Conservation (phyloP, 2,888 invertebrate species). For the Steinernema carpocapsae region DNA sequence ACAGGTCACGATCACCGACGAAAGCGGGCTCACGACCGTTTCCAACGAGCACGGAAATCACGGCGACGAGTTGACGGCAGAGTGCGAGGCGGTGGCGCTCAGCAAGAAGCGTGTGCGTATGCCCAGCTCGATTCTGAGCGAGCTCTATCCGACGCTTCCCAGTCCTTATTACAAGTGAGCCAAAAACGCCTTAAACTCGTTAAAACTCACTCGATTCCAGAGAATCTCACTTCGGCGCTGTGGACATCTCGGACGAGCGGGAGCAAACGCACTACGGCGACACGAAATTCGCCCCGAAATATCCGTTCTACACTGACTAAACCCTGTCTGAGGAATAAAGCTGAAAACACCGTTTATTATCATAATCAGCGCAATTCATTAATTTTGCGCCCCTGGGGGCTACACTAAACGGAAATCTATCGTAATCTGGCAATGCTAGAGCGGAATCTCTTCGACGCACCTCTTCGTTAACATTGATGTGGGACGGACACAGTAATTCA, state of each 20-base stretch:
- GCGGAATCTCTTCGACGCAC: too few relatives aligned
- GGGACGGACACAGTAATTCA: too few relatives aligned
- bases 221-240: constrained; percentile 64
- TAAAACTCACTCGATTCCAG: constrained; percentile 55
- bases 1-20: constrained; percentile 63
- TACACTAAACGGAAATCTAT: too few relatives aligned
- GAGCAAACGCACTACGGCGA: constrained; percentile 65
- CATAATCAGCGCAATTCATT: too few relatives aligned
- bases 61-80: constrained; percentile 47
- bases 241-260: constrained; percentile 66
- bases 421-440: too few relatives aligned
- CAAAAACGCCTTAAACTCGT: background rate
- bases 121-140: constrained; percentile 66
- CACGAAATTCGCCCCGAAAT: constrained; percentile 65
- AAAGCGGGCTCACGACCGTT: constrained; percentile 49
- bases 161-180: constrained; percentile 66
- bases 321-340: background rate
- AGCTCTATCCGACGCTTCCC: constrained; percentile 68
- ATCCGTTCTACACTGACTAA: constrained; percentile 67
- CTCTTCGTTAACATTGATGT: too few relatives aligned
- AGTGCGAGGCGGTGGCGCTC: constrained; percentile 59
- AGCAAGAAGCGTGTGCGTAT: constrained; percentile 66
- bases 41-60: constrained; percentile 29
- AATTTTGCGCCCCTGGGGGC: too few relatives aligned
- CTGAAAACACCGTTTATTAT: too few relatives aligned